These are phyloP conservation scores for Oscheius onirici DNA, from an alignment of 2,888 invertebrate species.

Conservation along the genomic window DNA sequence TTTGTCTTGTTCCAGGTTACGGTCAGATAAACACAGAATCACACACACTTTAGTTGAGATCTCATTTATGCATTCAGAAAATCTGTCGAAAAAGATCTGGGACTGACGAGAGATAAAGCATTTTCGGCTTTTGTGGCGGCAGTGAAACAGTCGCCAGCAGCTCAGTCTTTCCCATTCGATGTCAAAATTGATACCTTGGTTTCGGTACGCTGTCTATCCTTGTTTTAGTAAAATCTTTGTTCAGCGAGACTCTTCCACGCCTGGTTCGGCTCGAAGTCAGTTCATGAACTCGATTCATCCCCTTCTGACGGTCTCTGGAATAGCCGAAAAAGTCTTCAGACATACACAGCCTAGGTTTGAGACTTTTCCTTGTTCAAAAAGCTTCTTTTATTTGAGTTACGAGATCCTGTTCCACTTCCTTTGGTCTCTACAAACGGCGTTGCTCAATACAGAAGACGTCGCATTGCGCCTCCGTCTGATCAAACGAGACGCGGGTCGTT, in stretches of 20 bases:
- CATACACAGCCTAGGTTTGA: constrained; percentile 11
- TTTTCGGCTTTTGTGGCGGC: constrained; percentile 27
- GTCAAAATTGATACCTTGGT: constrained; percentile 27
- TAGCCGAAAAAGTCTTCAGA: constrained; percentile 21
- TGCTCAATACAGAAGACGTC: neutral
- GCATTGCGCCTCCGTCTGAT: neutral
- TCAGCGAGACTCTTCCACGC: constrained; percentile 40
- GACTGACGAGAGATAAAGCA: constrained; percentile 16
- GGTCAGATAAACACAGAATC: too few relatives aligned
- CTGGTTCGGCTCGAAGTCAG: constrained; percentile 44
- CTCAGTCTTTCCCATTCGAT: constrained; percentile 6
- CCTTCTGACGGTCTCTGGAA: neutral
- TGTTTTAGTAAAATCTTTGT: neutral
- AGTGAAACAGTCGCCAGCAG: constrained; percentile 5
- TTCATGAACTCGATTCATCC: constrained; percentile 48
- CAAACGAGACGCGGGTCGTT: neutral
- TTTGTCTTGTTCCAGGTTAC: too few relatives aligned
- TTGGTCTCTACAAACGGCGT: constrained; percentile 47
- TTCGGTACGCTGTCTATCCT: constrained; percentile 9
- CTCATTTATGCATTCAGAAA: neutral
- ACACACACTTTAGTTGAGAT: too few relatives aligned
- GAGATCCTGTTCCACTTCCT: constrained; percentile 51
- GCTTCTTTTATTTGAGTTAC: constrained; percentile 16
- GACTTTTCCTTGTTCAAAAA: neutral
- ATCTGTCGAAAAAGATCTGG: neutral